Evolutionary conservation across 2,797 vertebrate species (phyloP).

Genomic region (Margarornis squamiger): DNA sequence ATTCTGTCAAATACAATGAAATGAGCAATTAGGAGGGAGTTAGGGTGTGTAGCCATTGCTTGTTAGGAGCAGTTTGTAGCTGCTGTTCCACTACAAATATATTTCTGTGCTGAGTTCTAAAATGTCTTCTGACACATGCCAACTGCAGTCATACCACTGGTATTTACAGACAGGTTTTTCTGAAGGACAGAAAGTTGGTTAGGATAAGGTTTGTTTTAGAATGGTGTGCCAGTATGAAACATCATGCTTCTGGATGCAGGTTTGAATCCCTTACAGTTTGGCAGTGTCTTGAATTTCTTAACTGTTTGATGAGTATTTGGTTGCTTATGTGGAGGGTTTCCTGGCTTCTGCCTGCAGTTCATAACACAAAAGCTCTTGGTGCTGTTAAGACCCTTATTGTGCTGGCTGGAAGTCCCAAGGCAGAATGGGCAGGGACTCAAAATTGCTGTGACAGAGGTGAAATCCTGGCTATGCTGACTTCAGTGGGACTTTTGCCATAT

Average conservation of each 20-base stretch:
- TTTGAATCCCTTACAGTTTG: not conserved
- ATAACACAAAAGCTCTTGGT: not conserved
- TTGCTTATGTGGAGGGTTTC: conserved; percentile 5
- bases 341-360: not conserved
- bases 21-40: not conserved
- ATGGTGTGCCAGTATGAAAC: not conserved
- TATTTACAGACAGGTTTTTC: conserved; percentile 30
- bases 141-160: not conserved
- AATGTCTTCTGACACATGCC: conserved; percentile 3
- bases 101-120: conserved; percentile 1
- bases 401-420: not conserved
- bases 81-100: not conserved
- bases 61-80: not conserved
- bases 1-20: conserved; percentile 48
- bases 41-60: not conserved
- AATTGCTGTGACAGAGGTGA: not conserved
- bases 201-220: conserved; percentile 49
- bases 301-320: not conserved
- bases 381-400: not conserved
- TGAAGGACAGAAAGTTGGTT: conserved; percentile 38
- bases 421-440: not conserved
- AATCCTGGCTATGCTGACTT: not conserved
- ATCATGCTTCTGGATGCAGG: not conserved
- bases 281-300: not conserved
- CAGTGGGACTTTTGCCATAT: not conserved